A percentile compares a stretch with the other conserved stretches of the same genome.
These are phyloP conservation scores for Cyrtodaria siliqua DNA, from an alignment of 2,888 invertebrate species.

Conservation along the genomic window DNA sequence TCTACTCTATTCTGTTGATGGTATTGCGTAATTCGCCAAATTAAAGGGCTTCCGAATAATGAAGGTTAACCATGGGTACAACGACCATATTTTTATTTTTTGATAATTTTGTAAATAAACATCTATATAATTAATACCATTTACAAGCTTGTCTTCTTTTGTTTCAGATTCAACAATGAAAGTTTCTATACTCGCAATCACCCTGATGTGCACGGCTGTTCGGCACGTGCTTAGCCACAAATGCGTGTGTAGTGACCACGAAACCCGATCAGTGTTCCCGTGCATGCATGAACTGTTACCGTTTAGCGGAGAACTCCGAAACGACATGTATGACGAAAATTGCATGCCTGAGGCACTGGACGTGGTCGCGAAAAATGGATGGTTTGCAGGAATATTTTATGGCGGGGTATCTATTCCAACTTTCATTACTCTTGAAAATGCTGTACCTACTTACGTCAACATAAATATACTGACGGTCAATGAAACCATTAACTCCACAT, in stretches of 20 bases:
- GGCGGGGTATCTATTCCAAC: background rate
- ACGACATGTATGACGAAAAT: slow-evolving; percentile 7
- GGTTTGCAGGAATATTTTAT: slow-evolving; percentile 25
- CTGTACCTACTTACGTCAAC: no score
- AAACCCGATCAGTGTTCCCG: slow-evolving; percentile 2
- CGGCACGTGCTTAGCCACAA: background rate
- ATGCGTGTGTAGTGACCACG: slow-evolving; percentile 23
- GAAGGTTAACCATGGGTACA: no score
- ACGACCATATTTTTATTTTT: no score
- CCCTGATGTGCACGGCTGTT: background rate
- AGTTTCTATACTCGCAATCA: background rate
- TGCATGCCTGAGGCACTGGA: slow-evolving; percentile 12
- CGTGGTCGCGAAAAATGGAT: slow-evolving; percentile 12
- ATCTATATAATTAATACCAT: no score
- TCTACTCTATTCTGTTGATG: no score
- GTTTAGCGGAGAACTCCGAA: slow-evolving; percentile 9
- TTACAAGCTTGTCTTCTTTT: no score
- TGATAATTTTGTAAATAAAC: no score
- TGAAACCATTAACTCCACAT: no score
- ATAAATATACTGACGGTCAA: no score
- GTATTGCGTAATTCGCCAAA: no score
- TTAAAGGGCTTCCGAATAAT: no score
- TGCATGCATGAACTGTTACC: slow-evolving; percentile 2
- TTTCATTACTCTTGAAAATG: background rate
- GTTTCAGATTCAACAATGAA: no score